A percentile compares a stretch with the other conserved stretches of the same genome.
These are phyloP conservation scores for Rotaria sp. DNA, from an alignment of 2,888 invertebrate genomes.

Conservation along the genomic window DNA sequence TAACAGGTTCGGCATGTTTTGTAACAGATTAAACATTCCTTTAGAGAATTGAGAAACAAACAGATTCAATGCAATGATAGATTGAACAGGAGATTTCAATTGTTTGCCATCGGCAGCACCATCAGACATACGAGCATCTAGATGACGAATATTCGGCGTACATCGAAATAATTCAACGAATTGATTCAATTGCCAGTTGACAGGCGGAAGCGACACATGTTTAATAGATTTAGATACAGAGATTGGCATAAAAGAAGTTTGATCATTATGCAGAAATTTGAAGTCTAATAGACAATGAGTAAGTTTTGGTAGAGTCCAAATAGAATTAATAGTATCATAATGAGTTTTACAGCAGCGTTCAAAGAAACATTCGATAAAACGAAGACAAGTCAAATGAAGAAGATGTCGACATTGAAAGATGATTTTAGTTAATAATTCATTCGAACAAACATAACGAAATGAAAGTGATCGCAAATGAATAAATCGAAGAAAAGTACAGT, in stretches of 20 bases:
- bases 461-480: background rate
- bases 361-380: background rate
- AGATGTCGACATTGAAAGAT: background rate
- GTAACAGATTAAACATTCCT: too few species aligned
- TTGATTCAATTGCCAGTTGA: too few species aligned
- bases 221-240: background rate
- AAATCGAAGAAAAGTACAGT: background rate
- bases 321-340: background rate
- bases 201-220: too few species aligned
- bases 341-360: too few species aligned
- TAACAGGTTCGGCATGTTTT: background rate
- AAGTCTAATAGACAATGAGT: background rate
- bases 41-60: too few species aligned
- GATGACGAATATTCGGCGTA: too few species aligned
- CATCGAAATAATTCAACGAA: too few species aligned
- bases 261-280: background rate
- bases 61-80: too few species aligned
- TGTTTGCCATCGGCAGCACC: background rate
- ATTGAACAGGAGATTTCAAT: too few species aligned
- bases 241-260: background rate
- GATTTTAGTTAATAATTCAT: background rate
- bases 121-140: background rate
- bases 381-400: background rate
- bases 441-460: background rate
- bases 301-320: background rate